Evolutionary conservation across 1,140 invertebrate genomes (phyloP).

Genomic region (Mycetomoellerius zeteki): DNA sequence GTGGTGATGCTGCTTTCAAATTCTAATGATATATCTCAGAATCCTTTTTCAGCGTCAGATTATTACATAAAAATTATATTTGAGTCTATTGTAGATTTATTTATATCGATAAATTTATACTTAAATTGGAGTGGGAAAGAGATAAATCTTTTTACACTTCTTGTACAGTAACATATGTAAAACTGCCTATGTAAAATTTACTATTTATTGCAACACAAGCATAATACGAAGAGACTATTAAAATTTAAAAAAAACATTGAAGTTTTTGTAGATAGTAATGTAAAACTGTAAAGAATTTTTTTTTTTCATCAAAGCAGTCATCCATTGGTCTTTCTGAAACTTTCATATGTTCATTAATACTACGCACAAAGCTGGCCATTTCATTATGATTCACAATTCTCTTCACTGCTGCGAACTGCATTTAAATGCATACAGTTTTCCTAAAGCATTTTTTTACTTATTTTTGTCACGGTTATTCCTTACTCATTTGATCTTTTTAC

Average conservation of each 20-base stretch:
- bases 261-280: constrained; percentile 57
- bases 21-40: constrained; percentile 16
- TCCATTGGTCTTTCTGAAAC: constrained; percentile 31
- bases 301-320: constrained; percentile 47
- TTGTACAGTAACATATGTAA: constrained; percentile 60
- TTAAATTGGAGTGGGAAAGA: constrained; percentile 34
- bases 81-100: constrained; percentile 40
- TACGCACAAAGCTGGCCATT: background rate
- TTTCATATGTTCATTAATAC: constrained; percentile 15
- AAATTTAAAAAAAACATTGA: constrained; percentile 32
- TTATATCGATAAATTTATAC: constrained; percentile 43
- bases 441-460: background rate
- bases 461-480: background rate
- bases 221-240: constrained; percentile 47
- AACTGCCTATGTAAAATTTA: constrained; percentile 52
- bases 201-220: constrained; percentile 44
- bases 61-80: constrained; percentile 27
- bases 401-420: background rate
- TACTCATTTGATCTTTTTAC: background rate
- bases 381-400: constrained; percentile 17
- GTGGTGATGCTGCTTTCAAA: constrained; percentile 24
- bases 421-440: background rate
- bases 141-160: constrained; percentile 40
- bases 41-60: constrained; percentile 14
- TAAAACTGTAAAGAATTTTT: constrained; percentile 55